A percentile compares a stretch with the other conserved stretches of the same genome.
Evolutionary conservation across 2,797 vertebrate species (phyloP).

Genomic region (Babyrousa celebensis): DNA sequence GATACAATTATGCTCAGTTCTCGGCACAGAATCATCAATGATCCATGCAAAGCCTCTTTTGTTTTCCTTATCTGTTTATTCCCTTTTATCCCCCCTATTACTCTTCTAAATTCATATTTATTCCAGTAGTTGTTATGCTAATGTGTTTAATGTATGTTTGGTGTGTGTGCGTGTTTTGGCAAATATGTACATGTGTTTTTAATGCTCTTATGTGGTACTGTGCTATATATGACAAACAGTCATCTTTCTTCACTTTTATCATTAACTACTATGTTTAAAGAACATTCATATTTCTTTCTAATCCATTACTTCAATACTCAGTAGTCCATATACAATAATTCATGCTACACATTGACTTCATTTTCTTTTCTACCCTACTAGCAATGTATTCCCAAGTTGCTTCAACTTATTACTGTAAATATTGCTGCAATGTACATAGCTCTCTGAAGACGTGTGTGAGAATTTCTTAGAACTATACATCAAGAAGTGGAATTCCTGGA

Average conservation of each 20-base stretch:
- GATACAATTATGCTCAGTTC: background rate
- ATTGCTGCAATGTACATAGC: background rate
- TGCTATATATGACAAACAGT: background rate
- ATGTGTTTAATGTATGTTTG: conserved; percentile 18
- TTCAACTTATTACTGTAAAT: background rate
- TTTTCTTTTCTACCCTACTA: conserved; percentile 9
- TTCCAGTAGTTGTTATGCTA: background rate
- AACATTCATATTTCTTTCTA: background rate
- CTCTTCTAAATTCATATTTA: background rate
- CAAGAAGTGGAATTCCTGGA: background rate
- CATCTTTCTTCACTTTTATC: background rate
- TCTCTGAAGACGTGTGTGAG: background rate
- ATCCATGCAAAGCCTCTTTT: background rate
- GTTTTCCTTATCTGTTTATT: background rate
- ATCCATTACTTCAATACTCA: background rate
- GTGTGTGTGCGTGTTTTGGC: background rate
- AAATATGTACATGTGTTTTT: background rate
- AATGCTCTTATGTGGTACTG: background rate
- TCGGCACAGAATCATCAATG: background rate
- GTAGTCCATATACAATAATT: background rate
- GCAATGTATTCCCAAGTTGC: background rate
- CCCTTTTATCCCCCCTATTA: background rate
- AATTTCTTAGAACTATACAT: background rate
- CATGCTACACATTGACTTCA: background rate
- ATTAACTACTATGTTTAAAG: background rate